Evolutionary conservation across 1,140 invertebrate genomes (phyloP), one percentile per base, ranked within the genome.

Genomic region (Ips nitidus): DNA sequence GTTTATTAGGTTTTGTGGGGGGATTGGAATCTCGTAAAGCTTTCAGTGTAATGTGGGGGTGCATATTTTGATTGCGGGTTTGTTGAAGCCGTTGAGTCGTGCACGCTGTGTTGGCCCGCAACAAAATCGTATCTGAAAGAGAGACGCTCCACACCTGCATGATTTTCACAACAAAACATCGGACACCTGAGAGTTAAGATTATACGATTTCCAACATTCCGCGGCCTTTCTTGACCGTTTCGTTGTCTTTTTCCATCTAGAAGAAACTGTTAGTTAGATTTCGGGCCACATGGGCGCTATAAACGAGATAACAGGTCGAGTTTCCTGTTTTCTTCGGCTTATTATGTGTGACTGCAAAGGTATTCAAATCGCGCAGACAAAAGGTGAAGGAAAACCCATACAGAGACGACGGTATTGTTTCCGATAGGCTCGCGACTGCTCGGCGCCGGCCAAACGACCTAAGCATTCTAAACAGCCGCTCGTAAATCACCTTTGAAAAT

Each of bases 81-180:
- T 22, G 3, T 50, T 50, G 22, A 22, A 22, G 45, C 22, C 22
- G 45, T 50, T 50, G 45, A 1, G 7, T 61, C 41, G 60, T 69
- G 67, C 67, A 57, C 6, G 45, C 67, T 40, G 67, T 69, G 6
- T 58, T 50, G 3, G 52, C 7, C 52, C 67, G 7, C 41, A 40
- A 53, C 41, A 52, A 63, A 69, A 69, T 63, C 67, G 67, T 69
- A 69, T 69, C 67, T 69, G 50, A 69, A 69, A 69, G 59, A 69
- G 59, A 47, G 67, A 56, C 67, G 67, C 52, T 69, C 59, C 67
- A 69, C 67, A 69, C 67, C 67, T 69, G 67, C 60, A 57, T 56
- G 67, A 69, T 69, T 69, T 69, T 69, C 67, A 69, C 67, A 61
- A 69, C 67, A 69, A 69, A 69, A 69, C 67, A 38, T 47, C 53